A percentile compares a stretch with the other conserved stretches of the same genome.
Evolutionary conservation across 2,888 invertebrate genomes (phyloP).

Genomic region (Xanthia icteritia): DNA sequence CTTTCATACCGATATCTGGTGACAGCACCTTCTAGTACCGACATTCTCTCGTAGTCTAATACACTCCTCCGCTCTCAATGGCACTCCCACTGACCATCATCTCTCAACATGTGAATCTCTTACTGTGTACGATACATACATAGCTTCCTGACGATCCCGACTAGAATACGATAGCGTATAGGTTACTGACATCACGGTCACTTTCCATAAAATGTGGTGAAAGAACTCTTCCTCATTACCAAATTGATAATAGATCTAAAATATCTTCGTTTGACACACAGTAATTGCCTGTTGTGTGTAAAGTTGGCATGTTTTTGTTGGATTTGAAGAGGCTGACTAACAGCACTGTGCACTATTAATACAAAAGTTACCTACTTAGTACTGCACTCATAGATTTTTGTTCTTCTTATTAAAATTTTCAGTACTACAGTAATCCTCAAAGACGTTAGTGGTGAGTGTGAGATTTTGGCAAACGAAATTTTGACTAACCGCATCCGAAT

Average conservation of each 20-base stretch:
- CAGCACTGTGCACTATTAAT: conserved; percentile 88
- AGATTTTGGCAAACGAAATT: conserved; percentile 84
- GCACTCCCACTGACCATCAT: conserved; percentile 81
- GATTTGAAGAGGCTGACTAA: conserved; percentile 84
- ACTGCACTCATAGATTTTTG: conserved; percentile 87
- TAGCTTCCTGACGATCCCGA: conserved; percentile 71
- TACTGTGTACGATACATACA: conserved; percentile 85
- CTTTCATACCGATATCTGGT: conserved; percentile 88
- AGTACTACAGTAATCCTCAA: conserved; percentile 88
- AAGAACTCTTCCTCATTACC: conserved; percentile 73
- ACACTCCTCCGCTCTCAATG: conserved; percentile 76
- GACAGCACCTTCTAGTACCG: conserved; percentile 78
- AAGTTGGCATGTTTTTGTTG: conserved; percentile 86
- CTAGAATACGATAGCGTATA: conserved; percentile 69
- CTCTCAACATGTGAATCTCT: conserved; percentile 78
- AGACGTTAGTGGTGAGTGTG: conserved; percentile 89
- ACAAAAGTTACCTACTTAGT: conserved; percentile 78
- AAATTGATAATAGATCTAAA: conserved; percentile 75
- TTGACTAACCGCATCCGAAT: conserved; percentile 81
- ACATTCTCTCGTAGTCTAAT: conserved; percentile 70
- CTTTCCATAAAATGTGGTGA: conserved; percentile 77
- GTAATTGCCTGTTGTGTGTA: conserved; percentile 83
- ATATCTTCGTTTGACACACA: conserved; percentile 89
- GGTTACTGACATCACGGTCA: conserved; percentile 73
- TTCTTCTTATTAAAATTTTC: conserved; percentile 85